Conservation (phyloP, 2,888 invertebrate species). For the Dioctria rufipes region DNA sequence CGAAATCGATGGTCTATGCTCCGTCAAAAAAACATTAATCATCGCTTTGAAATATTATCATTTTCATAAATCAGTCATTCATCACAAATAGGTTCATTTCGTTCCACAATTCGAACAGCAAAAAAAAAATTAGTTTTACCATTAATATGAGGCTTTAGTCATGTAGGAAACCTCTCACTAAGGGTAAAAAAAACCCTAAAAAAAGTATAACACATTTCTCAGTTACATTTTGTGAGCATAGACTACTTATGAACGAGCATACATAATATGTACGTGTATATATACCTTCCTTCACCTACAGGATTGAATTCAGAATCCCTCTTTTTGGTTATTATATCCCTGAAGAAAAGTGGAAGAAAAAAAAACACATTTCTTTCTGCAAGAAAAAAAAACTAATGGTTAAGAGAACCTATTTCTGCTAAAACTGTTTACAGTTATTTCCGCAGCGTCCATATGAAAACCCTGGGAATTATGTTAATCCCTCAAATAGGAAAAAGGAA, state of each 20-base stretch:
- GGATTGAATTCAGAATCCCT: too few species aligned
- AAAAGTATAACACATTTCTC: neutral
- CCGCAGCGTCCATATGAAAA: slow-evolving; percentile 14
- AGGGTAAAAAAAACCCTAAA: neutral
- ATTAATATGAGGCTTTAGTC: slow-evolving; percentile 2
- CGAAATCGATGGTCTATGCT: too few species aligned
- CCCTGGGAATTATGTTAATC: neutral
- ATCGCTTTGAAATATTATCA: slow-evolving; percentile 15
- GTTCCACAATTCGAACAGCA: neutral
- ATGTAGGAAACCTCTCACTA: neutral
- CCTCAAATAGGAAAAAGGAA: neutral
- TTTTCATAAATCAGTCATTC: slow-evolving; percentile 26
- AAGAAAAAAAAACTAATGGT: neutral
- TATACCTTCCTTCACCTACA: too few species aligned
- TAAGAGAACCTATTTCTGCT: slow-evolving; percentile 9
- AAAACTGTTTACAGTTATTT: slow-evolving; percentile 18
- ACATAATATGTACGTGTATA: too few species aligned
- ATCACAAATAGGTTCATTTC: neutral
- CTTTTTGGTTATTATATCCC: too few species aligned
- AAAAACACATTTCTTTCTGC: too few species aligned
- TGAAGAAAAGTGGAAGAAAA: too few species aligned
- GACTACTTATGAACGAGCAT: too few species aligned
- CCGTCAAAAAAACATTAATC: slow-evolving; percentile 1
- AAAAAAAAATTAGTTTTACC: slow-evolving; percentile 22
- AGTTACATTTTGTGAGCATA: neutral